Percentiles rank a stretch among this genome's conserved stretches.
These are phyloP conservation scores for Drosophila biarmipes DNA, from an alignment of 1,140 invertebrate species.

Conservation along the genomic window DNA sequence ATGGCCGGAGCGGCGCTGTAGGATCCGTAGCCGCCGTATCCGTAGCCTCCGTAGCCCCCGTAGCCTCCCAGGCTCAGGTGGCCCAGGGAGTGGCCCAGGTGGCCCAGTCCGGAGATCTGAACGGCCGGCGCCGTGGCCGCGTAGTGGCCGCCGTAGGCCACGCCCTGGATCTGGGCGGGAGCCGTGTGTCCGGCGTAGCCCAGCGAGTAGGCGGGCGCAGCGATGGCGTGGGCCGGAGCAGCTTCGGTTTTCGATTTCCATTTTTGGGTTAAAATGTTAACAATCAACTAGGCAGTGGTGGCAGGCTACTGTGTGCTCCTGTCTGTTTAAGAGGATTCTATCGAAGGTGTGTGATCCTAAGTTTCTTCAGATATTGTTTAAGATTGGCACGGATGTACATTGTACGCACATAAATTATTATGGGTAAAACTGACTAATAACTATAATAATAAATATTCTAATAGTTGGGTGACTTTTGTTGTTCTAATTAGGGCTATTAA, in stretches of 20 bases:
- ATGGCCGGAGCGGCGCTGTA: conserved; percentile 53
- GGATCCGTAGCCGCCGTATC: conserved; percentile 53
- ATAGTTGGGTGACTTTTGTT: too few relatives aligned
- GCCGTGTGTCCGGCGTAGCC: conserved; percentile 58
- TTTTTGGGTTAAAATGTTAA: conserved; percentile 50
- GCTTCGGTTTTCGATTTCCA: conserved; percentile 37
- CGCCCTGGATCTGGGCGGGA: conserved; percentile 60
- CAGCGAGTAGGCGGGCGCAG: conserved; percentile 62
- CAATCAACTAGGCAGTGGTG: conserved; percentile 49
- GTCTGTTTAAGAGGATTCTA: neutral
- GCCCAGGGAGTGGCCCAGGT: conserved; percentile 19
- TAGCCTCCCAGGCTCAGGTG: conserved; percentile 31
- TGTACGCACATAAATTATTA: too few relatives aligned
- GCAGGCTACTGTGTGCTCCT: neutral
- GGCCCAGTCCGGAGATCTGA: conserved; percentile 49
- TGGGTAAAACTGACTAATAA: too few relatives aligned
- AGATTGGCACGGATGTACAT: too few relatives aligned
- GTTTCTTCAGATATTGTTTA: too few relatives aligned
- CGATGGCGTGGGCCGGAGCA: conserved; percentile 47
- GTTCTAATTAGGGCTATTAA: too few relatives aligned
- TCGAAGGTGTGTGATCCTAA: neutral
- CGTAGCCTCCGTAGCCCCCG: conserved; percentile 44
- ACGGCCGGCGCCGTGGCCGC: conserved; percentile 72
- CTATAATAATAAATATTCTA: too few relatives aligned
- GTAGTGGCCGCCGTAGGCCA: conserved; percentile 61